Percentiles rank a stretch among this genome's conserved stretches.
phyloP scores from a whole-genome alignment of 2,113 vertebrate species.

The Ptyas mucosa region DNA sequence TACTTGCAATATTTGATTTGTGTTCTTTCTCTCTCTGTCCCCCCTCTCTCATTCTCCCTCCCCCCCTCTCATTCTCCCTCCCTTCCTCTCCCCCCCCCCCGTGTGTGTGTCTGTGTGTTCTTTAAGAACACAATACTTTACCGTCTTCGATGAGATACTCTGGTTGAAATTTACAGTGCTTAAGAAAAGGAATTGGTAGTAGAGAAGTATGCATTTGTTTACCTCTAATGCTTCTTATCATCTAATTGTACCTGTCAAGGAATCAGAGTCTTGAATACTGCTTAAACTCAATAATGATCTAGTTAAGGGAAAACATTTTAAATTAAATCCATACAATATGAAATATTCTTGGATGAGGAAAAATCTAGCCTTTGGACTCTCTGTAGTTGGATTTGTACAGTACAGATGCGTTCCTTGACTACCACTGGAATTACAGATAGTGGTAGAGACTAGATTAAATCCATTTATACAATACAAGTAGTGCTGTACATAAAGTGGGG shows the following conservation, averaged over 20 bases:
- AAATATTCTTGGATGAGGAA: neutral
- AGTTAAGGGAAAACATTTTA: neutral
- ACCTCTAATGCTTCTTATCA: neutral
- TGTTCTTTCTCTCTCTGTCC: neutral
- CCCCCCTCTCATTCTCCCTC: no score
- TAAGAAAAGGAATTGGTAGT: neutral
- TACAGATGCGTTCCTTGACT: neutral
- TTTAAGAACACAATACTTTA: neutral
- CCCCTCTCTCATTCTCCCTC: no score
- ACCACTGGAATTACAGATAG: neutral
- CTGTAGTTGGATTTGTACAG: neutral
- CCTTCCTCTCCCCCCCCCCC: no score
- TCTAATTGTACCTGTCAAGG: neutral
- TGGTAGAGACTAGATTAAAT: neutral
- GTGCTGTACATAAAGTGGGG: neutral
- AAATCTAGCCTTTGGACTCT: neutral
- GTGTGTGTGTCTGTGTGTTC: neutral
- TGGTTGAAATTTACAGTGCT: neutral
- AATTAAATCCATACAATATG: neutral
- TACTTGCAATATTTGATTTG: neutral
- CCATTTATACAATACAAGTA: neutral
- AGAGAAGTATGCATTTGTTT: neutral
- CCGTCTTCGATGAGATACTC: neutral
- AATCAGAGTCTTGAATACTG: neutral
- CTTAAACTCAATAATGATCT: neutral